Conservation (phyloP, 2,888 invertebrate genomes). For the Hemaris fuciformis region DNA sequence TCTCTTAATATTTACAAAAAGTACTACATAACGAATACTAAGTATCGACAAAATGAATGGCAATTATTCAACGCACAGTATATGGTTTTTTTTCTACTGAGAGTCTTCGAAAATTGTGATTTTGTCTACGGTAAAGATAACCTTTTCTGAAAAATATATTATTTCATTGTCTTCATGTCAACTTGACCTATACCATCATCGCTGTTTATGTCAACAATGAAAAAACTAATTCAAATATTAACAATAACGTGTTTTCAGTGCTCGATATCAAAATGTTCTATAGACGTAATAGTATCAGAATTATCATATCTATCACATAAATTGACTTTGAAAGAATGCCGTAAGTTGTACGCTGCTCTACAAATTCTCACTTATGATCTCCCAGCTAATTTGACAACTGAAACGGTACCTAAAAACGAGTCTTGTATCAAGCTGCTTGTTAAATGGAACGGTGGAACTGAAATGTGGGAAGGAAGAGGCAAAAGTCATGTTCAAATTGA, state of each 20-base stretch:
- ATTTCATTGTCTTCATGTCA: background rate
- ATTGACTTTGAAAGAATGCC: conserved; percentile 80
- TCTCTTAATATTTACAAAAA: no score
- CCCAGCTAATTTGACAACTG: conserved; percentile 31
- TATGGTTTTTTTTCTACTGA: no score
- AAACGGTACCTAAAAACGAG: conserved; percentile 70
- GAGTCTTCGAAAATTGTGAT: no score
- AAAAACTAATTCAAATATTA: background rate
- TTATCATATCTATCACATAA: conserved; percentile 79
- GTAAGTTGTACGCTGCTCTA: conserved; percentile 79
- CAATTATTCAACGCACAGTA: no score
- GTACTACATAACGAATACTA: no score
- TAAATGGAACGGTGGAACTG: conserved; percentile 77
- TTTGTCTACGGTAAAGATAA: no score
- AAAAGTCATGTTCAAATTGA: conserved; percentile 80
- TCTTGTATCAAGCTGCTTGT: conserved; percentile 80
- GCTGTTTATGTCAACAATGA: background rate
- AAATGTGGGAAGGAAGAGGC: conserved; percentile 72
- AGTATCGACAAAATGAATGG: no score
- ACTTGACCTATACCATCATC: background rate
- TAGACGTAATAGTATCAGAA: conserved; percentile 51
- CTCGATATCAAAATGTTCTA: conserved; percentile 37
- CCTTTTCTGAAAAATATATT: background rate
- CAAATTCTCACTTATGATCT: conserved; percentile 65
- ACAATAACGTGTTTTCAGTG: background rate